Evolutionary conservation across 2,888 invertebrate genomes (phyloP).

Genomic region (Stenchaetothrips biformis): DNA sequence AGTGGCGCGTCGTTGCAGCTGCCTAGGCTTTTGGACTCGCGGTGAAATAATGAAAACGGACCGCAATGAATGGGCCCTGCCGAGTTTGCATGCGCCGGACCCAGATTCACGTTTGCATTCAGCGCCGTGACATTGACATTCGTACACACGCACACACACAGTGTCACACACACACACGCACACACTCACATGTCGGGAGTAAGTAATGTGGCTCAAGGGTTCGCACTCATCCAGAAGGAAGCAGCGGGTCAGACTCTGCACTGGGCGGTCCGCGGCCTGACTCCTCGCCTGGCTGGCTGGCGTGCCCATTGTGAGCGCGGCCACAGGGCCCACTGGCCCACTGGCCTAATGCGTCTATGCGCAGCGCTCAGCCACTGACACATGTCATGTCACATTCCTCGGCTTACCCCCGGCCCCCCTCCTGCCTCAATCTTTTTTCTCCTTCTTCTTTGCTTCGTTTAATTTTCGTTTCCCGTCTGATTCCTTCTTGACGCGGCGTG

Average conservation of each 20-base stretch:
- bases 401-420: background rate
- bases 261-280: background rate
- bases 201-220: background rate
- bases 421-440: constrained; percentile 10
- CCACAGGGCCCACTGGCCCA: too few species aligned
- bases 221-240: background rate
- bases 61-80: too few species aligned
- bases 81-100: background rate
- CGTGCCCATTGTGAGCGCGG: background rate
- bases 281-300: background rate
- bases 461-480: background rate
- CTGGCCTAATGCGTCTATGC: too few species aligned
- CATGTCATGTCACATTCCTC: constrained; percentile 13
- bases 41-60: too few species aligned
- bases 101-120: background rate
- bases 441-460: background rate
- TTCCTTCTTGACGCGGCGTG: background rate
- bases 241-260: too few species aligned
- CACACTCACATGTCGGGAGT: background rate
- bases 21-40: too few species aligned
- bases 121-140: background rate
- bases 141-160: too few species aligned
- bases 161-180: too few species aligned
- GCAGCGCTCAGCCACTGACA: background rate
- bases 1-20: too few species aligned